These are phyloP conservation scores for Scaptomyza polygonia DNA, from an alignment of 2,888 invertebrate genomes.

Conservation along the genomic window DNA sequence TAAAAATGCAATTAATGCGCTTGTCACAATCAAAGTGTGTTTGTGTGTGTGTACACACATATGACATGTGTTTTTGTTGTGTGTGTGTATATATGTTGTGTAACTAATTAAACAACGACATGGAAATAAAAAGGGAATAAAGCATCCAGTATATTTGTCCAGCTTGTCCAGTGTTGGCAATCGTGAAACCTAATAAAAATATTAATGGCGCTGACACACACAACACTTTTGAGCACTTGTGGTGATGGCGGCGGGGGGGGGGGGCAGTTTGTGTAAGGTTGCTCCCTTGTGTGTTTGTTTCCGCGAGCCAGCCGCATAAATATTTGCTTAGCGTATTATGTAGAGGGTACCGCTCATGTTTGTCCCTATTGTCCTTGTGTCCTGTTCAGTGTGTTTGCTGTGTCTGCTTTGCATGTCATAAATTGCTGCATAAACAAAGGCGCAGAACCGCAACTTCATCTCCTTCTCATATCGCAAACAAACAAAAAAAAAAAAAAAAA, in stretches of 20 bases:
- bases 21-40: constrained; percentile 54
- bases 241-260: background rate
- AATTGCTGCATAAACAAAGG: constrained; percentile 75
- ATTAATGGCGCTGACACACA: constrained; percentile 53
- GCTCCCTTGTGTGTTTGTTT: constrained; percentile 15
- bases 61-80: constrained; percentile 9
- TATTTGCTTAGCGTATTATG: constrained; percentile 67
- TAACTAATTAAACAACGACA: constrained; percentile 68
- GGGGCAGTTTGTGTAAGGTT: constrained; percentile 7
- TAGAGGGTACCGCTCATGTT: background rate
- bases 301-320: constrained; percentile 56
- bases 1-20: constrained; percentile 70
- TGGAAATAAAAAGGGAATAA: constrained; percentile 9
- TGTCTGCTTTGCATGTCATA: constrained; percentile 71
- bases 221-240: background rate
- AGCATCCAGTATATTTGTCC: constrained; percentile 28
- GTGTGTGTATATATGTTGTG: constrained; percentile 35
- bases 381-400: constrained; percentile 52
- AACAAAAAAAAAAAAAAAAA: background rate
- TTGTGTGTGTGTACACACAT: constrained; percentile 14
- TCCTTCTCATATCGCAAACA: constrained; percentile 1
- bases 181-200: constrained; percentile 69
- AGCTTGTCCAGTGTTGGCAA: constrained; percentile 25
- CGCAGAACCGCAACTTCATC: constrained; percentile 39
- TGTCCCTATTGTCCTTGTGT: constrained; percentile 55